Evolutionary conservation across 2,113 vertebrate genomes (phyloP), one percentile per base, ranked within the genome.

Genomic region (Anas platyrhynchos): DNA sequence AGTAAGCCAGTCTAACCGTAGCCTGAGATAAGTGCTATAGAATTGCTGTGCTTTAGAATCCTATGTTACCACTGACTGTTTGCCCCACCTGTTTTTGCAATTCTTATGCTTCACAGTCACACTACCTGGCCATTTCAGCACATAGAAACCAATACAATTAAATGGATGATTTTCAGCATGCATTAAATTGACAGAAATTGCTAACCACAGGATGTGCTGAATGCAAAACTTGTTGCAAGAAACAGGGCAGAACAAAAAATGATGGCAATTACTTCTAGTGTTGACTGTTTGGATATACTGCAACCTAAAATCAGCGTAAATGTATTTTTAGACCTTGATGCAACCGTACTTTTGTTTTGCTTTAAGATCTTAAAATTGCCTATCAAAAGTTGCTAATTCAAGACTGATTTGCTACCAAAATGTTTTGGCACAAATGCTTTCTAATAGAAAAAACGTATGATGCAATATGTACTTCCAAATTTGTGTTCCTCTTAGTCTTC

Each of bases 401-500:
- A 38, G 29, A 68, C 25, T 77, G 58, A 81, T 27, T 32, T 27
- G 25, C 90, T 90, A 25, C 23, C 23, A 31, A 13, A 78, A 86
- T n/a, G 13, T 29, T 34, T 16, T 59, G 58, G 17, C 9, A 44
- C 11, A n/a, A 63, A 59, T 83, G 58, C 5, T 88, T 68, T 18
- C 36, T 73, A 54, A 27, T 12, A 62, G 66, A 50, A 68, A 8
- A 41, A 69, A 62, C 34, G 12, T 16, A 22, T 82, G 43, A 66
- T 91, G 56, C 2, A 4, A 12, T 61, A 54, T 16, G 3, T 76
- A 27, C 21, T 55, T 21, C 46, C 92, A 10, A 86, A 83, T 68
- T 83, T 88, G 68, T 95, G 65, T 89, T 94, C 71, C 88, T 25
- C 56, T 97, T 74, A 99, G 99, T 99, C 46, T 99, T 99, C 94